Percentiles rank a stretch among this genome's conserved stretches.
phyloP scores from a whole-genome alignment of 1,140 invertebrate genomes.

The Heterodera schachtii region DNA sequence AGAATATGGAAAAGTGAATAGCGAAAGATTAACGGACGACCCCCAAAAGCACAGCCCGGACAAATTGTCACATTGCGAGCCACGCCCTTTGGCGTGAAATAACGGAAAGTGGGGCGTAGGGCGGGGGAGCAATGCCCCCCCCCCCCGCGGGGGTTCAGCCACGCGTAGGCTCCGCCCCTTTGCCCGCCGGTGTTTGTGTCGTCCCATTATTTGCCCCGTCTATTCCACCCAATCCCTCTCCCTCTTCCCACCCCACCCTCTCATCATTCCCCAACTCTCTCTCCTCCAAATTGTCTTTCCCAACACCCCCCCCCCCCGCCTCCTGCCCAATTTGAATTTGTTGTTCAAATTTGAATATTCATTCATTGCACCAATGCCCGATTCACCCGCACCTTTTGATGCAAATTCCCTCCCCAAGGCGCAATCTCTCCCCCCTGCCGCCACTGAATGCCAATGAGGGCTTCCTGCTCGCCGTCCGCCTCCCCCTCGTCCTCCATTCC shows the following conservation, averaged over 20 bases:
- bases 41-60: not conserved
- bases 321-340: conserved; percentile 4
- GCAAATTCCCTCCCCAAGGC: conserved; percentile 5
- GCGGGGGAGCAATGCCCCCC: not conserved
- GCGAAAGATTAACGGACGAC: not conserved
- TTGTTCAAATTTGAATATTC: conserved; percentile 14
- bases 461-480: not conserved
- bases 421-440: conserved; percentile 1
- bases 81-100: not conserved
- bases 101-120: not conserved
- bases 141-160: too few relatives aligned
- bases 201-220: not conserved
- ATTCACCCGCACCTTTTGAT: conserved; percentile 11
- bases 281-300: not conserved
- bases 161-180: not conserved
- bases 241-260: not conserved
- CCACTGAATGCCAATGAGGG: not conserved
- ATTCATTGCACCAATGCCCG: not conserved
- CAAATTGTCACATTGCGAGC: not conserved
- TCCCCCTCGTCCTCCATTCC: not conserved
- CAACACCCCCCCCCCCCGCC: too few relatives aligned
- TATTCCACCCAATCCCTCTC: not conserved
- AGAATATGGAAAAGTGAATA: too few relatives aligned
- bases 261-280: not conserved
- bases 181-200: not conserved